These are phyloP conservation scores for Cebus imitator DNA, from an alignment of 2,113 vertebrate genomes.

Conservation along the genomic window DNA sequence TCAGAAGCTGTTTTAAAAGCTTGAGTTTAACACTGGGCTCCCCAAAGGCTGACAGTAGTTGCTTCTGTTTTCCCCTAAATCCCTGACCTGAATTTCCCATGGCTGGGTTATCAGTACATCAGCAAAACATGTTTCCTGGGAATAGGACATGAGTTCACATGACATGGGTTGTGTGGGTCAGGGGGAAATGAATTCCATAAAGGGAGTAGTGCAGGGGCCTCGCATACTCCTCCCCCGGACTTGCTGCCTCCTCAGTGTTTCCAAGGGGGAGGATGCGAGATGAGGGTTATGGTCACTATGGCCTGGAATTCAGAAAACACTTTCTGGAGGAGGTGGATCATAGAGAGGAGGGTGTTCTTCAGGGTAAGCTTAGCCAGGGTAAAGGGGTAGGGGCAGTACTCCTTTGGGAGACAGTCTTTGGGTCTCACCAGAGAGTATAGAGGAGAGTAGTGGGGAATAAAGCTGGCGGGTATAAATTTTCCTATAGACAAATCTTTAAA, in stretches of 20 bases:
- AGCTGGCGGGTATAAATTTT: neutral
- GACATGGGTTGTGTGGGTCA: neutral
- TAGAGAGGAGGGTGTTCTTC: neutral
- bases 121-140: slow-evolving; percentile 57
- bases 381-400: neutral
- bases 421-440: neutral
- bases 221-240: neutral
- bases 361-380: neutral
- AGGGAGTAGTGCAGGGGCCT: neutral
- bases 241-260: neutral
- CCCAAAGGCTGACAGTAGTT: slow-evolving; percentile 32
- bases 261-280: neutral
- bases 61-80: slow-evolving; percentile 40
- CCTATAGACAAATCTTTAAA: no score
- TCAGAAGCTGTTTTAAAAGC: slow-evolving; percentile 46
- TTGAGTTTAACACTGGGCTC: slow-evolving; percentile 1
- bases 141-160: neutral
- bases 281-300: neutral
- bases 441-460: neutral
- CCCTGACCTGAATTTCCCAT: slow-evolving; percentile 67
- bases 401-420: neutral
- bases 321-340: neutral
- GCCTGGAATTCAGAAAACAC: neutral
- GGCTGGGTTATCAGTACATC: slow-evolving; percentile 48
- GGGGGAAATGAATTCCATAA: no score